Evolutionary conservation across 1,140 invertebrate species (phyloP).

Genomic region (Reticulitermes speratus): DNA sequence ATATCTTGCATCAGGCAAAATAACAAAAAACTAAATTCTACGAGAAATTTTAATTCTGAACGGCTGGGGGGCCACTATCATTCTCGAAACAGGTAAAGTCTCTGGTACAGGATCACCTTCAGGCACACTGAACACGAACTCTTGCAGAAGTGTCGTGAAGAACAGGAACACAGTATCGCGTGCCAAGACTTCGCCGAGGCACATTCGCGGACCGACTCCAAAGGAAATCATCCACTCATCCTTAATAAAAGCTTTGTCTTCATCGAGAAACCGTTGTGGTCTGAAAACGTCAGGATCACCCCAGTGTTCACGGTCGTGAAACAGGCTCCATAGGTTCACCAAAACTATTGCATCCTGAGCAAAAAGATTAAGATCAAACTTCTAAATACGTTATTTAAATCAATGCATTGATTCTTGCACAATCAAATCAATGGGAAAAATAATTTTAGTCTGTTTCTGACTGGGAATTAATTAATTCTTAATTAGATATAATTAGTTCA

Average conservation of each 20-base stretch:
- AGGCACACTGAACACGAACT: constrained; percentile 50
- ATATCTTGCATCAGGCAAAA: no score
- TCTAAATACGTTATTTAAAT: no score
- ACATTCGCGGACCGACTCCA: constrained; percentile 55
- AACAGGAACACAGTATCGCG: constrained; percentile 56
- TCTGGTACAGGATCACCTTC: constrained; percentile 43
- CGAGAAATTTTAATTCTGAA: constrained; percentile 41
- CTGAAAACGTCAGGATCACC: constrained; percentile 62
- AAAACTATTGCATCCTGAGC: constrained; percentile 67
- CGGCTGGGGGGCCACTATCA: constrained; percentile 53
- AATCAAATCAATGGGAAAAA: no score
- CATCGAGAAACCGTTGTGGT: constrained; percentile 58
- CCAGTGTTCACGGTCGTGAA: constrained; percentile 67
- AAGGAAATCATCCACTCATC: constrained; percentile 50
- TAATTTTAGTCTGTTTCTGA: no score
- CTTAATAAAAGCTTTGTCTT: constrained; percentile 49
- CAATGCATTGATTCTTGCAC: no score
- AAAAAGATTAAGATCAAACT: background rate
- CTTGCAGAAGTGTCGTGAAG: constrained; percentile 53
- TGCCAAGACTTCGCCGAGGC: constrained; percentile 60
- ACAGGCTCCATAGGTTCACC: constrained; percentile 63
- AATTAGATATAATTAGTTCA: no score
- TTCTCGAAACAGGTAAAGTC: constrained; percentile 49
- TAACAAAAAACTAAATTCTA: no score
- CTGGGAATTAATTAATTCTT: no score